Base-by-base conservation (phyloP, 37 sponge, comb jelly and placozoan species). In the Oopsacas minuta region DNA sequence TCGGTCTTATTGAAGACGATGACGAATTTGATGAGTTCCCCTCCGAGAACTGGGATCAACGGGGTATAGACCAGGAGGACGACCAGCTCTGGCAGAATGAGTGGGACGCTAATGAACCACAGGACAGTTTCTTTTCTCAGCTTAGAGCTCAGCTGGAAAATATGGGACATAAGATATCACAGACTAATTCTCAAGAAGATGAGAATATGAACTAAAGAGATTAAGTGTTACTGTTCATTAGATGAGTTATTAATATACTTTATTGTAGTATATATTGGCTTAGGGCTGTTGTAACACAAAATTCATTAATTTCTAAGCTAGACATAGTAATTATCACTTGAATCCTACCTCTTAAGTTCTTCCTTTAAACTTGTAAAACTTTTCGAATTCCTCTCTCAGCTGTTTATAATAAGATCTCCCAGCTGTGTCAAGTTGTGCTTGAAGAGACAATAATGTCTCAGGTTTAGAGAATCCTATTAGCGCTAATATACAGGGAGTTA, bases 401-500 rank as follows among this genome's bases (percentile, higher is more conserved):
- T 61, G 32, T 61, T 10, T n/a, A 12, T 61, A 61, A n/a, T 20
- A 61, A 3, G 75, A 5, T n/a, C 28, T 61, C 22, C 75, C 75
- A 12, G 7, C 28, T 34, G 75, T 25, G 75, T 61, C 30, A 5
- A 61, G 30, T 34, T 61, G 75, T 20, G 75, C 75, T 61, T 61
- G 75, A 3, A 61, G 75, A 10, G 75, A 25, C 30, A 61, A 12
- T 34, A 61, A 12, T 3, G 75, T 61, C 28, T 61, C 75, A n/a
- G 75, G 75, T n/a, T 61, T 61, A 3, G 75, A 61, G 75, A 61
- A 61, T 34, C 75, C 75, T 7, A 61, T 61, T n/a, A 61, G 75
- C 30, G 75, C 75, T 7, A 61, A n/a, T 25, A 61, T 61, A 34
- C 75, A 32, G 1, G 75, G 75, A 25, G 22, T 61, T 10, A 61